A percentile compares a stretch with the other conserved stretches of the same genome.
Evolutionary conservation across 2,797 vertebrate species (phyloP).

Genomic region (Coregonus sp.): DNA sequence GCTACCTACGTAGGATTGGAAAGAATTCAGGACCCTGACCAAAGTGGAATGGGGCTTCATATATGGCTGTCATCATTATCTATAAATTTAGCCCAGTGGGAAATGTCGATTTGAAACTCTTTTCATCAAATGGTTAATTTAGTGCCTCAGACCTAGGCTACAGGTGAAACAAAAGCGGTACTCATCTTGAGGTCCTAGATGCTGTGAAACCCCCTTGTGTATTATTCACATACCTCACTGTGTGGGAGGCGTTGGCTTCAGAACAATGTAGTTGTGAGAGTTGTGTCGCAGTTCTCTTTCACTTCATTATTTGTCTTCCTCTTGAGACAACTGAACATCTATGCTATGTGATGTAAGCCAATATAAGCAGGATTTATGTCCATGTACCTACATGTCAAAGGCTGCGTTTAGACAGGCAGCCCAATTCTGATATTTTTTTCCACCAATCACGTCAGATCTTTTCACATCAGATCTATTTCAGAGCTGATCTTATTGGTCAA

Average conservation of each 20-base stretch:
- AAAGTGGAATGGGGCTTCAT: background rate
- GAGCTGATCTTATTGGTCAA: no score
- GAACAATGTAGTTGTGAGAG: background rate
- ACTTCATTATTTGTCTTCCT: background rate
- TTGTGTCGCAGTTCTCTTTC: background rate
- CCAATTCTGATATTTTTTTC: no score
- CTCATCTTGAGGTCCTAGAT: background rate
- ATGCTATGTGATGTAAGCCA: background rate
- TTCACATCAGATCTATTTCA: no score
- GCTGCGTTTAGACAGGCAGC: no score
- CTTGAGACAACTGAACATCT: background rate
- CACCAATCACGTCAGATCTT: no score
- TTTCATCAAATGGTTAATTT: background rate
- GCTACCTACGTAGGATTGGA: background rate
- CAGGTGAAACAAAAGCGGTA: background rate
- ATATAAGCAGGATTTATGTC: background rate
- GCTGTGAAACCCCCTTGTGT: background rate
- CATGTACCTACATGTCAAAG: no score
- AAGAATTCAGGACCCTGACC: background rate
- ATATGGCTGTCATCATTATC: background rate
- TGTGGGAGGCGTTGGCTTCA: conserved; percentile 6
- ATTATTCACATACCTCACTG: background rate
- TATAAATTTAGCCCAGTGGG: background rate
- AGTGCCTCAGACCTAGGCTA: background rate
- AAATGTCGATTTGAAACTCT: background rate